Base-by-base conservation (phyloP, 2,888 invertebrate species). In the Elmis aenea region DNA sequence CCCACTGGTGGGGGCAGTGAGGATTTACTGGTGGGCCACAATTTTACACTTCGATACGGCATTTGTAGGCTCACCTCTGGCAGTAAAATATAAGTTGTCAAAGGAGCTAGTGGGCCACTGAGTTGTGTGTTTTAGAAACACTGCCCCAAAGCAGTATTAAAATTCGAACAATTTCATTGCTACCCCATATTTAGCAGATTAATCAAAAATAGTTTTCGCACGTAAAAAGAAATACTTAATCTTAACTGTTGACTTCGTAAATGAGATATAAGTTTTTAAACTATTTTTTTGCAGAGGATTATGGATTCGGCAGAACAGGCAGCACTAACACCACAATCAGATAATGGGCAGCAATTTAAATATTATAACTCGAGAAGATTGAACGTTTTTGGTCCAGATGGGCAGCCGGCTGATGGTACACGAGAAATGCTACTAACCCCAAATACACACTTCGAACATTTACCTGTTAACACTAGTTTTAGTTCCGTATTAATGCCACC, bases 221-320 rank as follows among this genome's bases (percentile, higher is more conserved):
- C n/a, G n/a, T n/a, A n/a, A n/a, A n/a, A n/a, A n/a, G n/a, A n/a
- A n/a, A n/a, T n/a, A n/a, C n/a, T n/a, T n/a, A n/a, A n/a, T n/a
- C n/a, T n/a, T n/a, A n/a, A n/a, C n/a, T n/a, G 8, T 18, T 18
- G 5, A 8, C 18, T 18, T 18, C 18, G 8, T 5, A 8, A 18
- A 18, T 6, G 5, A 18, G 5, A 6, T 6, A 6, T 18, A 5
- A 18, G 5, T 18, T 5, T 18, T 8, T 18, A 18, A 18, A 6
- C 5, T 27, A 5, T 5, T 12, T 27, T 11, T 9, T 13, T 27
- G 27, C 8, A 92, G 91, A 83, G 90, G 51, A 83, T 92, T 58
- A 89, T 91, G 83, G 91, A 92, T 67, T 88, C 86, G 8, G 91
- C 91, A 0, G 91, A 92, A 64, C 83, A 85, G 64, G 88, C 89